Base-by-base conservation (phyloP, 2,888 invertebrate species). In the Diachrysia chrysitis region DNA sequence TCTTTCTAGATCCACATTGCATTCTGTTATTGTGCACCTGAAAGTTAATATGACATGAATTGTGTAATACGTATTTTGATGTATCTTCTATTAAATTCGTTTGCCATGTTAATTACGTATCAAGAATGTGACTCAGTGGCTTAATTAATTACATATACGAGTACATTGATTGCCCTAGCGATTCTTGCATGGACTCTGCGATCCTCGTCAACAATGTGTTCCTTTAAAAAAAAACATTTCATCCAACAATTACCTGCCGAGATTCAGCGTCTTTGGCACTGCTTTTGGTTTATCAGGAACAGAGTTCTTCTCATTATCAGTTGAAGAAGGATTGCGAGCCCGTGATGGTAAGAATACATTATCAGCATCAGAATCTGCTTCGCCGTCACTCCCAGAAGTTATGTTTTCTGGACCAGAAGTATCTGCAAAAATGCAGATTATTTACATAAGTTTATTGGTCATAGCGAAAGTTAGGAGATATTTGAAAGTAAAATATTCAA, bases 1-100 rank as follows among this genome's bases (percentile, higher is more conserved):
- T 60, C 98, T 96, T 89, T 99, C 98, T 54, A 97, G 96, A 86
- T 98, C 98, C 14, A 97, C 97, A 79, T 98, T 98, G 80, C 97
- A 97, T 86, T 97, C 95, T 0, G 95, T 95, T 70, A 94, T 86
- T 0, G 92, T 95, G 82, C 95, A 95, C 78, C 95, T 95, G 79
- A 9, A 91, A 87, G 58, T 68, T 59, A 48, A 29, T 10, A 32
- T 32, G 5, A 3, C 5, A 3, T 3, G 2, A 32, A 32, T 10
- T 29, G 29, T 32, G 32, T 32, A 32, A 10, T 6, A 2, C 1
- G 32, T 32, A 32, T 10, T 32, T 32, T 10, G 9, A 10, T 32
- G 32, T 32, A 0, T 29, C 32, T 10, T 7, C 32, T 32, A 32
- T 10, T 32, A 10, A 10, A 10, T 32, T 32, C 2, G 29, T n/a